Conservation (phyloP, 2,797 vertebrate genomes). For the Meda fulgida region DNA sequence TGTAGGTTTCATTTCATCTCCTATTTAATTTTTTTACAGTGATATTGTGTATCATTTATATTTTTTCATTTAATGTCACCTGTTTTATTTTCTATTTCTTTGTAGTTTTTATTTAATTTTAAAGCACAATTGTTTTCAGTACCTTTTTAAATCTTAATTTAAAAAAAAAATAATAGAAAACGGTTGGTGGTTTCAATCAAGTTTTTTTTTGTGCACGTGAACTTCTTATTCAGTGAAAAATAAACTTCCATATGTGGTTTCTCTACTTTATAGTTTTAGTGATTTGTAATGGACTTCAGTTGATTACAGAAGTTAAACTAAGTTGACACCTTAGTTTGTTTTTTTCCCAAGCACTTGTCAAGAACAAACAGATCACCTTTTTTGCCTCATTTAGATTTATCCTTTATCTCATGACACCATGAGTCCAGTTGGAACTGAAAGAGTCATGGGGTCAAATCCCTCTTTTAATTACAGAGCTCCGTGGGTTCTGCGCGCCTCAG, state of each 20-base stretch:
- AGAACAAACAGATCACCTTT: conserved; percentile 36
- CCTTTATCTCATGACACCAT: conserved; percentile 41
- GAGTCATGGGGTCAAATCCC: conserved; percentile 61
- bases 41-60: background rate
- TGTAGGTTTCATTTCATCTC: background rate
- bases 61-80: background rate
- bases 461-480: conserved; percentile 60
- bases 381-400: conserved; percentile 33
- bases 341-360: conserved; percentile 42
- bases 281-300: conserved; percentile 6
- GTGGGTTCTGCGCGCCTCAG: conserved; percentile 46
- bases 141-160: background rate
- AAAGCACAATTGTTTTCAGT: background rate
- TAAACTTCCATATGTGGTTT: background rate
- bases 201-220: no score
- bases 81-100: background rate
- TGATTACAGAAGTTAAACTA: conserved; percentile 2
- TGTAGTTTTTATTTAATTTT: background rate
- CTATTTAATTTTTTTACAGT: background rate
- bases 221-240: background rate
- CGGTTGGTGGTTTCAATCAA: background rate
- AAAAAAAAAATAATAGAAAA: no score
- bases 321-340: conserved; percentile 16
- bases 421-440: conserved; percentile 33
- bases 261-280: background rate